Percentiles rank a stretch among this genome's conserved stretches.
Evolutionary conservation across 2,888 invertebrate species (phyloP).

Genomic region (Cephus pulcher): DNA sequence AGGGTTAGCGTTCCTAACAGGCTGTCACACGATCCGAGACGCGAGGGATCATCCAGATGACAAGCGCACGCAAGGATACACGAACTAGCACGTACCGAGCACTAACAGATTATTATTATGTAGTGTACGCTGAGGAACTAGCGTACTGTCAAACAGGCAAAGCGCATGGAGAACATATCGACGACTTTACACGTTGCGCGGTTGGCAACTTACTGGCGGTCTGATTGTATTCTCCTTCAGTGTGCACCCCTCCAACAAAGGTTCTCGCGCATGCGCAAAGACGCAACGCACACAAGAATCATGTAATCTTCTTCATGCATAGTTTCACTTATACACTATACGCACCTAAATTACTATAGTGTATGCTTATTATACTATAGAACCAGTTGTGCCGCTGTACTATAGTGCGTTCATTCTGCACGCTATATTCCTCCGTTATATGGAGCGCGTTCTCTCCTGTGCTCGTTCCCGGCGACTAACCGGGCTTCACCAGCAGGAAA

Average conservation of each 20-base stretch:
- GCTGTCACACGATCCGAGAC: background rate
- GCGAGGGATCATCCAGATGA: background rate
- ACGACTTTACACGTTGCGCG: background rate
- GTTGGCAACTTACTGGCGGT: background rate
- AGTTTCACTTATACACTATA: background rate
- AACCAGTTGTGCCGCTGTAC: background rate
- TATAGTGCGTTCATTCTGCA: background rate
- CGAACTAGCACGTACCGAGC: background rate
- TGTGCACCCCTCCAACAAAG: background rate
- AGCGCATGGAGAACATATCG: background rate
- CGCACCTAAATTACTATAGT: background rate
- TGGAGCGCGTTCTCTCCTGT: background rate
- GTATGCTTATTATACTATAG: background rate
- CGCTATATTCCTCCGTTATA: background rate
- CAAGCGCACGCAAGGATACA: background rate
- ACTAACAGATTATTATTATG: background rate
- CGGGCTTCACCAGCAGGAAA: constrained; percentile 47
- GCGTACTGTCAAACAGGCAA: background rate
- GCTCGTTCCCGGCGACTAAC: constrained; percentile 2
- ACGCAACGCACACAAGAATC: background rate
- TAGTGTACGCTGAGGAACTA: background rate
- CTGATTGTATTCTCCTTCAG: background rate
- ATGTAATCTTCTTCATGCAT: background rate
- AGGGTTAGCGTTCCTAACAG: background rate
- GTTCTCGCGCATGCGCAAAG: background rate